phyloP scores from a whole-genome alignment of 2,113 vertebrate species.

The Oriolus oriolus region DNA sequence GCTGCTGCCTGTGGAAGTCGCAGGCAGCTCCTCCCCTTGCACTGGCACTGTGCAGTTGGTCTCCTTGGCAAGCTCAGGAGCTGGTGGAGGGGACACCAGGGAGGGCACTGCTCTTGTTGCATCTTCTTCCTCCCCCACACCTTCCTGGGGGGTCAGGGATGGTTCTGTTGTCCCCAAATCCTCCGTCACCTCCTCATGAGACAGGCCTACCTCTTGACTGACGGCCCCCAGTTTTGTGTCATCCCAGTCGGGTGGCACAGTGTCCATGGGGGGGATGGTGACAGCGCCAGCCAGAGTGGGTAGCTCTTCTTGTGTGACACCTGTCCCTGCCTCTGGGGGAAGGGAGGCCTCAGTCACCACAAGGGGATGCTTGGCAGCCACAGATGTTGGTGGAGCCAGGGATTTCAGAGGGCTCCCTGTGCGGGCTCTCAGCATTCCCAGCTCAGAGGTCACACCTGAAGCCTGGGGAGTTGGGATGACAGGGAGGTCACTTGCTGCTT shows the following conservation, averaged over 20 bases:
- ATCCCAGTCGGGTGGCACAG: slow-evolving; percentile 65
- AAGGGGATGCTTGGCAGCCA: neutral
- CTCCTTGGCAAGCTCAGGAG: neutral
- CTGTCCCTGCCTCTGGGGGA: neutral
- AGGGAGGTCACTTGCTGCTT: neutral
- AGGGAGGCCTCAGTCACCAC: neutral
- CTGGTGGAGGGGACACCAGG: neutral
- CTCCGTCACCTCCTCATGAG: neutral
- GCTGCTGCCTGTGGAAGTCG: neutral
- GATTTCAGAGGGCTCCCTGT: neutral
- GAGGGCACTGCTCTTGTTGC: neutral
- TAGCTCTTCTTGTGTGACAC: neutral
- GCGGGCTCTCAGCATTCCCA: neutral
- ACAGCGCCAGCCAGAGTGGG: neutral
- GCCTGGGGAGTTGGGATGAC: neutral
- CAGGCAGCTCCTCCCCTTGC: neutral
- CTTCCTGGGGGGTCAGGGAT: neutral
- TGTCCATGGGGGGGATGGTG: neutral
- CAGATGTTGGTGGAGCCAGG: neutral
- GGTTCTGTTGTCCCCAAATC: neutral
- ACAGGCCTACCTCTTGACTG: neutral
- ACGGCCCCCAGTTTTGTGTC: slow-evolving; percentile 63
- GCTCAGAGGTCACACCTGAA: neutral
- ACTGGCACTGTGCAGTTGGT: neutral
- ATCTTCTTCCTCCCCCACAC: neutral